Evolutionary conservation across 2,888 invertebrate genomes (phyloP).

Genomic region (Criorhina ranunculi): DNA sequence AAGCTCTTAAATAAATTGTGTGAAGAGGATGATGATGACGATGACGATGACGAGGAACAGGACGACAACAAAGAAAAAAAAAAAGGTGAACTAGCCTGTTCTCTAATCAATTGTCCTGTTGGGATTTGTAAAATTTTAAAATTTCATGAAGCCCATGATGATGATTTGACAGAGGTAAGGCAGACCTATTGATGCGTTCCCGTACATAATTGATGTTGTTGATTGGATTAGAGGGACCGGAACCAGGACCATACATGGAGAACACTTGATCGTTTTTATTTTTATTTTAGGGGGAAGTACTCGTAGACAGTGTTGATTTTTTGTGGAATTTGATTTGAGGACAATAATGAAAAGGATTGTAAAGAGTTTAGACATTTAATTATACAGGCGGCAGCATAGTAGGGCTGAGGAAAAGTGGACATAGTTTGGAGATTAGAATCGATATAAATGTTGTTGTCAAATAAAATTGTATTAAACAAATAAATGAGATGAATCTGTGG

Average conservation of each 20-base stretch:
- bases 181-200: slow-evolving; percentile 48
- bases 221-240: slow-evolving; percentile 66
- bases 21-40: no score
- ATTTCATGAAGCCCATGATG: slow-evolving; percentile 59
- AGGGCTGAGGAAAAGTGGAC: no score
- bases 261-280: slow-evolving; percentile 3
- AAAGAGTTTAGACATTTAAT: slow-evolving; percentile 36
- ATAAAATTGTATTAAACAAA: no score
- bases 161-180: slow-evolving; percentile 48
- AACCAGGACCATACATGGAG: slow-evolving; percentile 6
- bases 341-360: slow-evolving; percentile 29
- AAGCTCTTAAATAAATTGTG: slow-evolving; percentile 50
- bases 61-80: slow-evolving; percentile 8
- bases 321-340: not conserved
- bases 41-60: no score
- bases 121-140: slow-evolving; percentile 68
- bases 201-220: slow-evolving; percentile 68
- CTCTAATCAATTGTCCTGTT: slow-evolving; percentile 71
- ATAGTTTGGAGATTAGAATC: no score
- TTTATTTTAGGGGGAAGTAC: slow-evolving; percentile 14
- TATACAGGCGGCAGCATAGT: no score
- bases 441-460: no score
- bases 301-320: slow-evolving; percentile 8
- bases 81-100: not conserved
- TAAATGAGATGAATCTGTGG: no score